Evolutionary conservation across 1,140 invertebrate genomes (phyloP), one percentile per base, ranked within the genome.

Genomic region (Brachionus sp.): DNA sequence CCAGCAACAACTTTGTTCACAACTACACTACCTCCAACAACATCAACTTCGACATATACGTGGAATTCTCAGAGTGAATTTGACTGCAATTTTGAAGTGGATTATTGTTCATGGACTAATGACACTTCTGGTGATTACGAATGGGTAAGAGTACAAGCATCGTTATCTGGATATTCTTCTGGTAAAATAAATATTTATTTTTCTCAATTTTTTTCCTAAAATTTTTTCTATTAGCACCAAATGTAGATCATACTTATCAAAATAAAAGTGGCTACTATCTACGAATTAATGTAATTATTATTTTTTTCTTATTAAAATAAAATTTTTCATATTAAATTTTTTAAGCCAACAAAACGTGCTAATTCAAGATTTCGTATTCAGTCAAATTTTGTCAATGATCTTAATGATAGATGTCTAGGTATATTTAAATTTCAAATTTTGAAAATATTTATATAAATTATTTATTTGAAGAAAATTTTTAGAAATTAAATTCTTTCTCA

Each of bases 1-100:
- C 42, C 19, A 35, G 10, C 62, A 33, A 66, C 78, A 25, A 66
- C 57, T 29, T 6, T 25, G 3, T 75, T 46, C 25, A 82, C 80
- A 2, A 46, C 80, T 23, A 82, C 80, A 5, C 12, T 19, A 6
- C 39, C 53, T 13, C 25, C 33, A 33, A 66, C 39, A 12, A 66
- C 80, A 16, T 23, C 62, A 6, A 16, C 25, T 23, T 39, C 80
- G 12, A 66, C 80, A 9, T 82, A 66, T 35, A 9, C 25, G 44
- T 82, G 57, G 57, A 57, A 80, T 19, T 44, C 77, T 25, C 77
- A 80, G 23, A 66, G 53, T 50, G 75, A 39, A 86, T 86, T 85
- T 42, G 84, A 86, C 16, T 87, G 87, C 66, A 86, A 83, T 25
- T 87, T 87, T 85, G 87, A 87, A 83, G 73, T 44, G 10, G 85